These are phyloP conservation scores for Carabus problematicus DNA, from an alignment of 2,888 invertebrate species.

Conservation along the genomic window DNA sequence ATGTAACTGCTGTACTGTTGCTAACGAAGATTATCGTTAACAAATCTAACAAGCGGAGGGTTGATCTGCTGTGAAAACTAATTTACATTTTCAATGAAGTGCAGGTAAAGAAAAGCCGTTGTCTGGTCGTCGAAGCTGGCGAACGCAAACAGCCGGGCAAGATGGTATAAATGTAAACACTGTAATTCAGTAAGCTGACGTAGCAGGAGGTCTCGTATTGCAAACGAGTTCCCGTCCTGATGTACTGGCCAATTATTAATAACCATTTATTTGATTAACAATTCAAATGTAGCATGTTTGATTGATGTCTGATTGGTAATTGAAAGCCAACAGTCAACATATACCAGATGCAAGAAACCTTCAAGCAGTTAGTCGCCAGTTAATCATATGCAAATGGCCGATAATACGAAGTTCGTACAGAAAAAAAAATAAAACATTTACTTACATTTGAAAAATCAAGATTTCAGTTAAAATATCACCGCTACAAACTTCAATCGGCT, in stretches of 20 bases:
- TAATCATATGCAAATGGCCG: too few relatives aligned
- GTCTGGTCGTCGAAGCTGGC: constrained; percentile 6
- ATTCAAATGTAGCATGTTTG: constrained; percentile 22
- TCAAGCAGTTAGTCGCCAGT: too few relatives aligned
- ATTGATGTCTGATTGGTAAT: constrained; percentile 29
- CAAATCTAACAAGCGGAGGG: too few relatives aligned
- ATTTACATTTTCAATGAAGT: constrained; percentile 28
- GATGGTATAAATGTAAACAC: constrained; percentile 22
- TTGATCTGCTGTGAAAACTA: constrained; percentile 13
- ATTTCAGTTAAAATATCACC: too few relatives aligned
- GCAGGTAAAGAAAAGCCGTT: neutral
- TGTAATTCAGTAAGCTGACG: constrained; percentile 17
- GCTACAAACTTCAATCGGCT: too few relatives aligned
- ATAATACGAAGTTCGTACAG: too few relatives aligned
- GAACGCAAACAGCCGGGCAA: constrained; percentile 12
- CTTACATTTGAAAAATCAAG: too few relatives aligned
- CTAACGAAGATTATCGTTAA: too few relatives aligned
- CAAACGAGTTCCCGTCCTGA: constrained; percentile 15
- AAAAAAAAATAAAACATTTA: too few relatives aligned
- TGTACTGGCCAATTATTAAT: constrained; percentile 26
- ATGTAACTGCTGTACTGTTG: too few relatives aligned
- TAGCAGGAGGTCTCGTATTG: constrained; percentile 11
- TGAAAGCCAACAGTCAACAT: neutral
- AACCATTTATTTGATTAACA: constrained; percentile 35
- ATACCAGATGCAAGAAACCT: too few relatives aligned